Evolutionary conservation across 1,140 invertebrate species (phyloP).

Genomic region (Diabrotica virgifera): DNA sequence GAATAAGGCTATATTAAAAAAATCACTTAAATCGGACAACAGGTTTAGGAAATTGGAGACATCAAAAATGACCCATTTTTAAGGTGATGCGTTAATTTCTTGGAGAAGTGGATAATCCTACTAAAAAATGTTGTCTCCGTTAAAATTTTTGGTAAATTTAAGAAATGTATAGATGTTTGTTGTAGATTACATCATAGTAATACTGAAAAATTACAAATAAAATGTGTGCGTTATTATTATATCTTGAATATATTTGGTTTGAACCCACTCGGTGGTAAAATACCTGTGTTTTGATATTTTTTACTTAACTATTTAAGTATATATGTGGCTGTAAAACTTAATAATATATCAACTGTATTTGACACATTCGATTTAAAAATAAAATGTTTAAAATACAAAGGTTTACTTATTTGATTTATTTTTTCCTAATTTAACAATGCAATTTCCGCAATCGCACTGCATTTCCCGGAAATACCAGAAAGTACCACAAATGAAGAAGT

Average conservation of each 20-base stretch:
- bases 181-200: slow-evolving; percentile 40
- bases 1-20: too few relatives aligned
- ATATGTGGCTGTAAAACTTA: slow-evolving; percentile 36
- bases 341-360: slow-evolving; percentile 40
- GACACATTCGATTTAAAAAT: slow-evolving; percentile 35
- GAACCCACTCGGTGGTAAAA: slow-evolving; percentile 19
- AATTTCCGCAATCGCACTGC: too few relatives aligned
- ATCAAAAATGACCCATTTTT: too few relatives aligned
- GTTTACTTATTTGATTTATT: not conserved
- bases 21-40: too few relatives aligned
- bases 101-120: slow-evolving; percentile 14
- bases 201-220: slow-evolving; percentile 23
- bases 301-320: slow-evolving; percentile 33
- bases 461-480: too few relatives aligned
- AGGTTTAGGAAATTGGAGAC: too few relatives aligned
- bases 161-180: slow-evolving; percentile 43
- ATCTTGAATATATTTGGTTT: slow-evolving; percentile 16
- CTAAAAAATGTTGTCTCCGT: slow-evolving; percentile 4
- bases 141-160: slow-evolving; percentile 23
- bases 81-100: too few relatives aligned
- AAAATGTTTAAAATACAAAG: slow-evolving; percentile 16
- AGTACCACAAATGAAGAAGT: too few relatives aligned
- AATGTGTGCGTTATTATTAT: slow-evolving; percentile 25
- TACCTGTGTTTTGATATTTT: slow-evolving; percentile 33
- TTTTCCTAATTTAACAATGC: not conserved